phyloP scores from a whole-genome alignment of 2,888 invertebrate genomes.

The Cephus nigrinus region DNA sequence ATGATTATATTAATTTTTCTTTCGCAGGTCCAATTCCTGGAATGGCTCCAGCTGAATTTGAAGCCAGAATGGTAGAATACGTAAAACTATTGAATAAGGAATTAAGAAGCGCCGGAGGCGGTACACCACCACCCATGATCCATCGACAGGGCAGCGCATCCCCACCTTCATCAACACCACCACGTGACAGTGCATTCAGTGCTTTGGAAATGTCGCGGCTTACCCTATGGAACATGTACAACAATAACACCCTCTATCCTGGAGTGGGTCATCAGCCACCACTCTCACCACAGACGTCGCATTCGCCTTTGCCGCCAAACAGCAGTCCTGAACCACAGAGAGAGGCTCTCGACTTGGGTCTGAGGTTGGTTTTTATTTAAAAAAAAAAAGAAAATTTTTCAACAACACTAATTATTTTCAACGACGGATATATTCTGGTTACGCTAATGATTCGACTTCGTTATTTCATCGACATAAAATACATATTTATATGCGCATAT shows the following conservation, averaged over 20 bases:
- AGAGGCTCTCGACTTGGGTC: slow-evolving; percentile 85
- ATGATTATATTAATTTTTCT: not conserved
- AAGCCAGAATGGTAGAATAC: slow-evolving; percentile 83
- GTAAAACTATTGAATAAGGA: slow-evolving; percentile 77
- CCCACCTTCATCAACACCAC: slow-evolving; percentile 67
- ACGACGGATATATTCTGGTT: not conserved
- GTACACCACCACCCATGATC: slow-evolving; percentile 62
- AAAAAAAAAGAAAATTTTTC: not conserved
- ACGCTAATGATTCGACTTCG: too few relatives aligned
- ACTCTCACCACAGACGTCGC: slow-evolving; percentile 67
- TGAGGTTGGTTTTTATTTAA: slow-evolving; percentile 45
- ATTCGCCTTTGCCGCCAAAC: slow-evolving; percentile 63
- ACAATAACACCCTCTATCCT: slow-evolving; percentile 68
- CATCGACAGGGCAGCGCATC: slow-evolving; percentile 65
- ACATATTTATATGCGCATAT: not conserved
- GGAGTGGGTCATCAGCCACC: slow-evolving; percentile 55
- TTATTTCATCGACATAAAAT: not conserved
- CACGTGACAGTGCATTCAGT: slow-evolving; percentile 72
- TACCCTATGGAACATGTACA: slow-evolving; percentile 86
- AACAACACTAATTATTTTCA: not conserved
- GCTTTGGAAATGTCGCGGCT: slow-evolving; percentile 83
- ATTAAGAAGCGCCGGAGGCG: slow-evolving; percentile 62
- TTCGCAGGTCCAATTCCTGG: slow-evolving; percentile 72
- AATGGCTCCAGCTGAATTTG: slow-evolving; percentile 77
- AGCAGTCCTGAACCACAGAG: slow-evolving; percentile 71